Evolutionary conservation across 2,113 vertebrate species (phyloP).

Genomic region (Neofelis nebulosa): DNA sequence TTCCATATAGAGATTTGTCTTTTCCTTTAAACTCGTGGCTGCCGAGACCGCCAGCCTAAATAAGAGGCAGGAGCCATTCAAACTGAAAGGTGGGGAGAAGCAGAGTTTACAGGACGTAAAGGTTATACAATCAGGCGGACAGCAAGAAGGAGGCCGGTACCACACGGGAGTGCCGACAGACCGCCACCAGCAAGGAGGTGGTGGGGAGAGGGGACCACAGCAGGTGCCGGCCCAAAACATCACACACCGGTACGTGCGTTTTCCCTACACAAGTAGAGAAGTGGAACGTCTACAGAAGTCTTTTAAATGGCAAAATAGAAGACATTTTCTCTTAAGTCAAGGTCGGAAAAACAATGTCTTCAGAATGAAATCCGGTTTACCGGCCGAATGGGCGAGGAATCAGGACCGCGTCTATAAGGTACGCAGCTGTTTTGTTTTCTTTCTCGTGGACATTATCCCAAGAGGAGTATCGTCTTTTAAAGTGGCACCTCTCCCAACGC

Average conservation of each 20-base stretch:
- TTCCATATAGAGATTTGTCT: background rate
- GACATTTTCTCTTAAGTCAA: background rate
- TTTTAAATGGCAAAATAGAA: background rate
- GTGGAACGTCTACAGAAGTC: no score
- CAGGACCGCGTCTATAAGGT: background rate
- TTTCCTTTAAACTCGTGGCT: background rate
- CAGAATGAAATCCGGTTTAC: background rate
- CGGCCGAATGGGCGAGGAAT: accelerated
- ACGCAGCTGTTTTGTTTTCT: background rate
- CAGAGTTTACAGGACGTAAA: background rate
- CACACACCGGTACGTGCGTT: no score
- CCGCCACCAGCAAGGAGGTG: no score
- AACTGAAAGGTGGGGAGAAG: background rate
- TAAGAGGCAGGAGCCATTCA: background rate
- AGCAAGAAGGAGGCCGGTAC: background rate
- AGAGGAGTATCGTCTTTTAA: background rate
- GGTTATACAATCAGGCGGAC: background rate
- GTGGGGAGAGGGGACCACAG: accelerated
- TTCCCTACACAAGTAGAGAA: no score
- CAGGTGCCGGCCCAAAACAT: accelerated
- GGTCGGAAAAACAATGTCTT: background rate
- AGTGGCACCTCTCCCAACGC: background rate
- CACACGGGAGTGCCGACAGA: background rate
- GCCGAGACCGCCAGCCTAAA: background rate
- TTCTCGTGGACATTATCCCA: background rate